Conservation (phyloP, 2,797 vertebrate genomes). For the Periophthalmus magnuspinnatus region DNA sequence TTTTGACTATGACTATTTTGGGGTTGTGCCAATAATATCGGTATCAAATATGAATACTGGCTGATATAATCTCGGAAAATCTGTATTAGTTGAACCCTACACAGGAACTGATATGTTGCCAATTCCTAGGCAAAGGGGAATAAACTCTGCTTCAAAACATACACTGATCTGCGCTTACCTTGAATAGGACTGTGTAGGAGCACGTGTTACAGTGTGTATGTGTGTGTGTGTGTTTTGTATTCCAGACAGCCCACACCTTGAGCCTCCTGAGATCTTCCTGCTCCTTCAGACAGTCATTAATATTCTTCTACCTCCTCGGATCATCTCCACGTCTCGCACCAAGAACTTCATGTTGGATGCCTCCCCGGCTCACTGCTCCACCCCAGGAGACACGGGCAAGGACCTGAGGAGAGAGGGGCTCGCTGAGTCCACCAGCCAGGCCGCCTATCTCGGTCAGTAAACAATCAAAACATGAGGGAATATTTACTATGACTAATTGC, state of each 20-base stretch:
- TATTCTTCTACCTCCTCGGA: constrained; percentile 93
- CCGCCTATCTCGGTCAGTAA: constrained; percentile 89
- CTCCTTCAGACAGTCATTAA: constrained; percentile 97
- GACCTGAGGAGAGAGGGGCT: constrained; percentile 92
- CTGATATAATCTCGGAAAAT: too few species aligned
- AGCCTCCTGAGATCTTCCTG: constrained; percentile 94
- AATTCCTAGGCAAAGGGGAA: too few species aligned
- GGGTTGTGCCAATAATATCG: too few species aligned
- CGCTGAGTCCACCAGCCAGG: constrained; percentile 96
- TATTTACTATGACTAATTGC: too few species aligned
- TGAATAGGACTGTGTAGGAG: too few species aligned
- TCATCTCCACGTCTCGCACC: constrained; percentile 97
- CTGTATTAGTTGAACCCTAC: too few species aligned
- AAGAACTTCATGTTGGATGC: constrained; percentile 98
- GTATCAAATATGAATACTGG: too few species aligned
- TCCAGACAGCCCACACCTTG: constrained; percentile 93
- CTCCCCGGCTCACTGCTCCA: constrained; percentile 98
- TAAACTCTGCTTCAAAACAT: too few species aligned
- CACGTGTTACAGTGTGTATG: neutral
- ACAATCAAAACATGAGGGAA: rapidly evolving
- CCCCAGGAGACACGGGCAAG: constrained; percentile 91
- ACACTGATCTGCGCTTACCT: too few species aligned
- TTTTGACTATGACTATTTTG: too few species aligned
- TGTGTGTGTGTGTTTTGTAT: neutral
- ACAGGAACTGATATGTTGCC: too few species aligned